Percentiles rank a stretch among this genome's conserved stretches.
phyloP scores from a whole-genome alignment of 2,888 invertebrate species.

The Apotomis turbidana region DNA sequence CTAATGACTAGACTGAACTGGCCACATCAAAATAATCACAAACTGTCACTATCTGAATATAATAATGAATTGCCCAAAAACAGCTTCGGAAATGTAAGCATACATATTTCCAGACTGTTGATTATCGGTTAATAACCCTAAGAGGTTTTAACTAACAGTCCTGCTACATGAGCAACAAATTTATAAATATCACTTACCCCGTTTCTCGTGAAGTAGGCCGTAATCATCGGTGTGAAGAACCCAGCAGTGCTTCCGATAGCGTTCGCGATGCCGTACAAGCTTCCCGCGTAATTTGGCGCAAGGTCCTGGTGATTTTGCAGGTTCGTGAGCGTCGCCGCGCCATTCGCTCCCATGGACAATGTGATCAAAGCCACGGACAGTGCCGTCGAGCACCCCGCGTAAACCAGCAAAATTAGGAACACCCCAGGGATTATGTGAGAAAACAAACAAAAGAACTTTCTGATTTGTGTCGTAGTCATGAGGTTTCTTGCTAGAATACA shows the following conservation, averaged over 20 bases:
- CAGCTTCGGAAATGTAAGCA: no score
- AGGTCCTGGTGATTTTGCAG: constrained; percentile 88
- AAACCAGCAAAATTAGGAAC: constrained; percentile 81
- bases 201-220: constrained; percentile 85
- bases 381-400: constrained; percentile 85
- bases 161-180: no score
- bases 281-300: constrained; percentile 91
- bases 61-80: no score
- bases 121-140: no score
- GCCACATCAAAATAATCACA: no score
- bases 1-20: no score
- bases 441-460: constrained; percentile 86
- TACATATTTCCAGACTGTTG: no score
- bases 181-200: constrained; percentile 66
- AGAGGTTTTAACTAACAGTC: no score
- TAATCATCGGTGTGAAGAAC: constrained; percentile 89
- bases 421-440: constrained; percentile 83
- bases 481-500: constrained; percentile 74
- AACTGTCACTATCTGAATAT: no score
- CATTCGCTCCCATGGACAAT: constrained; percentile 87
- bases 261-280: constrained; percentile 91
- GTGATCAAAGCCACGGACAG: constrained; percentile 86
- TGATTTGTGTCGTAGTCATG: constrained; percentile 76
- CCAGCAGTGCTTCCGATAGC: constrained; percentile 88
- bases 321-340: constrained; percentile 85